phyloP scores from a whole-genome alignment of 2,797 vertebrate species.

The Hydrophis major region DNA sequence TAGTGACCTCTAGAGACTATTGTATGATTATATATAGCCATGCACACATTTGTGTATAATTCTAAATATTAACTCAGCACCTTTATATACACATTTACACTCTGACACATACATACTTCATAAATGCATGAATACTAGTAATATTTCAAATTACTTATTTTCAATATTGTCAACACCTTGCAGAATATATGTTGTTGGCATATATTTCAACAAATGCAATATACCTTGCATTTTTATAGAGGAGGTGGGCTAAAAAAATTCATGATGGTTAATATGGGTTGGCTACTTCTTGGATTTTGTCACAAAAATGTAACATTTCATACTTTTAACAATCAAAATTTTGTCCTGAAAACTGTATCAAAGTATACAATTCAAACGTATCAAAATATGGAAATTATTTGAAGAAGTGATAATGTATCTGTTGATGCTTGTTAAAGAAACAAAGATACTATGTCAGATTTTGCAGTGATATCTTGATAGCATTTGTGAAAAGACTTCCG shows the following conservation, averaged over 20 bases:
- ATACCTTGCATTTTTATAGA: not conserved
- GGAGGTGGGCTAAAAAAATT: not conserved
- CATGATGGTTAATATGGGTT: not conserved
- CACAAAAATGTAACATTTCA: not conserved
- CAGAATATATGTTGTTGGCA: not conserved
- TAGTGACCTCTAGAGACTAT: slow-evolving; percentile 82
- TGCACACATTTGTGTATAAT: slow-evolving; percentile 41
- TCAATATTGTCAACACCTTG: not conserved
- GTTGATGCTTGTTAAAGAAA: not conserved
- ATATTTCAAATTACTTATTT: not conserved
- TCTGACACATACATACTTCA: not conserved
- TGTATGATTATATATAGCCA: slow-evolving; percentile 56
- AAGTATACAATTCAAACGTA: not conserved
- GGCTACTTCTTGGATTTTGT: not conserved
- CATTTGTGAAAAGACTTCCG: slow-evolving; percentile 1
- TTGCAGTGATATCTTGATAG: slow-evolving; percentile 23
- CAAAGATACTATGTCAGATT: slow-evolving; percentile 29
- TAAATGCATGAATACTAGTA: not conserved
- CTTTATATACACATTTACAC: not conserved
- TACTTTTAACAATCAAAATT: not conserved
- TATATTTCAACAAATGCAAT: not conserved
- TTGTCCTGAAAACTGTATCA: not conserved
- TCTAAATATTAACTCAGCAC: not conserved
- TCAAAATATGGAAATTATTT: not conserved
- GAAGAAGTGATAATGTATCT: not conserved